Evolutionary conservation across 2,797 vertebrate species (phyloP), one percentile per base, ranked within the genome.

Genomic region (Neostethus bicornis): DNA sequence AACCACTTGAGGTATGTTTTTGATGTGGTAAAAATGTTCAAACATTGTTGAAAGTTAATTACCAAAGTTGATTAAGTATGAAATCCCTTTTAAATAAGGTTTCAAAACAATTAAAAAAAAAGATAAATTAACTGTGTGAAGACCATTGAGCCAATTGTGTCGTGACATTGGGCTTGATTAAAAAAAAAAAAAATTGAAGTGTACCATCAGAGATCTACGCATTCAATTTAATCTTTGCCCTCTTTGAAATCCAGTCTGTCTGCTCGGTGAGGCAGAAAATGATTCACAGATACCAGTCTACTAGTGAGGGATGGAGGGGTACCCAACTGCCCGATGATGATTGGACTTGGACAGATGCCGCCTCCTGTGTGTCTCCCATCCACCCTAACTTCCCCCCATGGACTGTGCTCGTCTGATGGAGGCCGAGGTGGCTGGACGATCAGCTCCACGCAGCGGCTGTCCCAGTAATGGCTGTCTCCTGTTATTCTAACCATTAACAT

Each of bases 401-500:
- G 73, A 68, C 70, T 55, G 43, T 3, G 29, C 48, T 39, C 73
- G 61, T 58, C 23, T 9, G 7, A 28, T 46, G 3, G 38, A 60
- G 71, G 77, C 71, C 23, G 20, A 8, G 19, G 68, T 43, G 58
- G 59, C 61, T 49, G 58, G 62, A 80, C 61, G 46, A 45, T 75
- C 73, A 52, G 61, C 66, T 59, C 51, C 3, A 41, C 58, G 21
- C 77, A 44, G 76, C 66, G 58, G 71, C 72, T 48, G 79, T 65
- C 73, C 80, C 75, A 74, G 78, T 81, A 82, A 85, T 77, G 80
- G 62, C 71, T 41, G 81, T 73, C 84, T 86, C 61, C 79, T 91
- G 90, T 91, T 92, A 88, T 91, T 91, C 74, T 79, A 90, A 77
- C 85, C 83, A 92, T 92, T 92, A 91, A 77, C 86, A 83, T 91